These are phyloP conservation scores for Drosophila quasianomalipes DNA, from an alignment of 2,888 invertebrate species.

Conservation along the genomic window DNA sequence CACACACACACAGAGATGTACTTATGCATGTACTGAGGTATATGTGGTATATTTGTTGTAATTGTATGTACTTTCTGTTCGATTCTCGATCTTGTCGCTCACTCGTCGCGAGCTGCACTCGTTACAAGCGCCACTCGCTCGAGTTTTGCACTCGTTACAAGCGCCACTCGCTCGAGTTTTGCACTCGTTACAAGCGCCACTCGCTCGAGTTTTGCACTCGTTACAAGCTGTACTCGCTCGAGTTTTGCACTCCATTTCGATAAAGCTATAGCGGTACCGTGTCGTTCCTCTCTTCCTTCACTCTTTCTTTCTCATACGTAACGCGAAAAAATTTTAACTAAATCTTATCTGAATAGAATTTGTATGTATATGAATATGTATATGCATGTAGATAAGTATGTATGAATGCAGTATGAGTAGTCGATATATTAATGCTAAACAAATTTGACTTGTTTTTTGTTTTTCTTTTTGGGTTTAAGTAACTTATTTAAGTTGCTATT, in stretches of 20 bases:
- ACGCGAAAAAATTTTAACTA: conserved; percentile 77
- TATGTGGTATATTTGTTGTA: conserved; percentile 79
- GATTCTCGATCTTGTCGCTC: conserved; percentile 49
- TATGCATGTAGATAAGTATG: conserved; percentile 35
- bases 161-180: neutral
- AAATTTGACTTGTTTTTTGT: conserved; percentile 69
- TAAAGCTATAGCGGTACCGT: conserved; percentile 63
- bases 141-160: conserved; percentile 3
- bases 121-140: conserved; percentile 19
- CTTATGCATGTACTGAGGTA: conserved; percentile 81
- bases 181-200: conserved; percentile 1
- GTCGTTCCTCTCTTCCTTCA: conserved; percentile 16
- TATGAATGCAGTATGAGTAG: conserved; percentile 44
- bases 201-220: conserved; percentile 9
- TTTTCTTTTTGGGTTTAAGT: conserved; percentile 37
- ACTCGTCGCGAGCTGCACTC: conserved; percentile 20
- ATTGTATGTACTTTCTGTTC: conserved; percentile 79
- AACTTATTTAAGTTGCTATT: conserved; percentile 31
- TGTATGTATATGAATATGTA: conserved; percentile 34
- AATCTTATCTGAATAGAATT: conserved; percentile 59
- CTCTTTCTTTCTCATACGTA: conserved; percentile 57
- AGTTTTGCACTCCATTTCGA: conserved; percentile 47
- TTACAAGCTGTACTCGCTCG: conserved; percentile 12
- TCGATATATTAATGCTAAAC: conserved; percentile 64
- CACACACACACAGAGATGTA: conserved; percentile 48